A percentile compares a stretch with the other conserved stretches of the same genome.
Evolutionary conservation across 2,888 invertebrate genomes (phyloP).

Genomic region (Nebria salina): DNA sequence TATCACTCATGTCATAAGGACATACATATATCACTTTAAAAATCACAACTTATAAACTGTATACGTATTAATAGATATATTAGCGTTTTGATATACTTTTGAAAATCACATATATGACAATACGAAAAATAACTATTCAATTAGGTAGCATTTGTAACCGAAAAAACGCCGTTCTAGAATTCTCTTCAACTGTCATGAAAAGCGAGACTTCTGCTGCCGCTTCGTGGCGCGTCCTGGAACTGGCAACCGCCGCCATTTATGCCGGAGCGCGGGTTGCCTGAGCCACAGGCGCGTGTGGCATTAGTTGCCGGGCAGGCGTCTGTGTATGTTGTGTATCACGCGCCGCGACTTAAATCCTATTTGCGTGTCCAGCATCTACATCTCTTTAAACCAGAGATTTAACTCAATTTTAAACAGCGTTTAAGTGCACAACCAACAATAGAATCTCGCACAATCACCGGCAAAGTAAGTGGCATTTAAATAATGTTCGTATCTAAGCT

Average conservation of each 20-base stretch:
- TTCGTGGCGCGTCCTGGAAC: background rate
- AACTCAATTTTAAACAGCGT: background rate
- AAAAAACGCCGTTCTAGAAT: too few species aligned
- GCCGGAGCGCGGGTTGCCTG: background rate
- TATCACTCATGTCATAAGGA: too few species aligned
- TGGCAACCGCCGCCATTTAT: background rate
- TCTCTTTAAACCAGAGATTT: background rate
- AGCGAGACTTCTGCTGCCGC: background rate
- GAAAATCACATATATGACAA: too few species aligned
- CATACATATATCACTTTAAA: too few species aligned
- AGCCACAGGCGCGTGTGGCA: background rate
- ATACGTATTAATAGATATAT: too few species aligned
- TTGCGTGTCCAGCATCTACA: background rate
- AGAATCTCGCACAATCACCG: too few species aligned
- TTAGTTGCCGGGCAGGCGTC: background rate
- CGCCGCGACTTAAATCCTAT: background rate
- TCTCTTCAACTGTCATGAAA: background rate
- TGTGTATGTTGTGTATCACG: background rate
- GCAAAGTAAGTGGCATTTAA: too few species aligned
- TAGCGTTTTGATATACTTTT: too few species aligned
- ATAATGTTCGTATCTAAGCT: too few species aligned
- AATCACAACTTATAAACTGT: too few species aligned
- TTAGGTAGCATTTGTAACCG: too few species aligned
- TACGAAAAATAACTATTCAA: too few species aligned
- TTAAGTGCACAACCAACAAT: background rate